Conservation (phyloP, 2,113 vertebrate genomes). For the Callaeas wilsoni region DNA sequence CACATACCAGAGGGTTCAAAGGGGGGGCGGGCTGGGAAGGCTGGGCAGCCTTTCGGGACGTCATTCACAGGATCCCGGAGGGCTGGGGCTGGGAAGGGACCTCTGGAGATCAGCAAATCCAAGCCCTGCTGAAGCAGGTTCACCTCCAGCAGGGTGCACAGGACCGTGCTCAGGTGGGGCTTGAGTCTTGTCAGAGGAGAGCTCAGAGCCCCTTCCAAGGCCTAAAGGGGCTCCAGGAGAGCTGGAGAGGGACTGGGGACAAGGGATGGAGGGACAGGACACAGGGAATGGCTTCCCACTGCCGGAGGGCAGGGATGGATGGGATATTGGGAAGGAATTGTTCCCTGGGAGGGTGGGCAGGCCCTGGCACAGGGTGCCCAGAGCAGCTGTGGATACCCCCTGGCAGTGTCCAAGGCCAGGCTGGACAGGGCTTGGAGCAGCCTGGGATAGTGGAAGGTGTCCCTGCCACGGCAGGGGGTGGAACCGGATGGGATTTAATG, state of each 20-base stretch:
- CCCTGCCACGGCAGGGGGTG: not conserved
- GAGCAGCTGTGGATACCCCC: not conserved
- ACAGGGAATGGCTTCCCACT: not conserved
- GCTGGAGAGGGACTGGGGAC: not conserved
- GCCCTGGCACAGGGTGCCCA: not conserved
- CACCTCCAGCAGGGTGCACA: not conserved
- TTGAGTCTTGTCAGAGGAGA: not conserved
- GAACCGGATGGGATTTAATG: fast-evolving
- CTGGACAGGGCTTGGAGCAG: not conserved
- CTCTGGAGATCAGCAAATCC: not conserved
- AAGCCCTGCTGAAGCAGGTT: not conserved
- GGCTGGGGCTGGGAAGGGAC: not conserved
- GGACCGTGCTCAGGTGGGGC: not conserved
- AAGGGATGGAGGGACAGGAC: not conserved
- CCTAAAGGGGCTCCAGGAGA: not conserved
- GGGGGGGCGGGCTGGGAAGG: not conserved
- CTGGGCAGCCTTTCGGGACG: not conserved
- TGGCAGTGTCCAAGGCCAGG: not conserved
- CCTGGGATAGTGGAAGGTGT: not conserved
- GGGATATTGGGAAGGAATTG: not conserved
- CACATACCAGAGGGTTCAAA: conserved; percentile 56
- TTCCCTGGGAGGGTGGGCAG: fast-evolving
- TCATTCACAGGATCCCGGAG: not conserved
- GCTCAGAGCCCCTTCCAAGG: not conserved
- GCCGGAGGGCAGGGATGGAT: not conserved